These are phyloP conservation scores for Anarhynchus alexandrinus DNA, from an alignment of 2,113 vertebrate genomes.

Conservation along the genomic window DNA sequence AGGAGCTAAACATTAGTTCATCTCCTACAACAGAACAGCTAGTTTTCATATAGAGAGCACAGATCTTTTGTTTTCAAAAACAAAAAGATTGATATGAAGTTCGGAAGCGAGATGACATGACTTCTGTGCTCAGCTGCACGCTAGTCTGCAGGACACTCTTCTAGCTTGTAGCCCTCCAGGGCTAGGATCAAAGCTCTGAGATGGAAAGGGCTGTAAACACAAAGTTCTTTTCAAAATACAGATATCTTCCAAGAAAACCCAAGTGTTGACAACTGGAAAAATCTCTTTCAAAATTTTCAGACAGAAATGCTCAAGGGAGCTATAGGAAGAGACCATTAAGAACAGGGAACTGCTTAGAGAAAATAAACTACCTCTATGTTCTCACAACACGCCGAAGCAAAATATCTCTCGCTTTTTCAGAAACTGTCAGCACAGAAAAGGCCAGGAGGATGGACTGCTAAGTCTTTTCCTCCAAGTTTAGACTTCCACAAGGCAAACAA, in stretches of 20 bases:
- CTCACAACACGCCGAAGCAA: background rate
- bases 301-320: background rate
- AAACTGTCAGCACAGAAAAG: background rate
- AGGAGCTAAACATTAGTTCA: background rate
- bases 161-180: constrained; percentile 11
- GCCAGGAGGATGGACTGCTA: background rate
- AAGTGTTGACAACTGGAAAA: constrained; percentile 7
- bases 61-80: background rate
- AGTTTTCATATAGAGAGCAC: background rate
- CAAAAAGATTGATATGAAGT: background rate
- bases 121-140: background rate
- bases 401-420: background rate
- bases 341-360: background rate
- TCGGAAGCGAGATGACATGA: background rate
- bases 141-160: background rate
- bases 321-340: background rate
- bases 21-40: background rate
- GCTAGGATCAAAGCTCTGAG: background rate
- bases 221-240: background rate
- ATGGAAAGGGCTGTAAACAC: background rate
- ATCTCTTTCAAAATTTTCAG: background rate
- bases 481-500: background rate
- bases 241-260: background rate
- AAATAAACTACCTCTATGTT: background rate
- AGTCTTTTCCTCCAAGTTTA: background rate